Conservation (phyloP, 2,797 vertebrate genomes). For the Thamnophis elegans region DNA sequence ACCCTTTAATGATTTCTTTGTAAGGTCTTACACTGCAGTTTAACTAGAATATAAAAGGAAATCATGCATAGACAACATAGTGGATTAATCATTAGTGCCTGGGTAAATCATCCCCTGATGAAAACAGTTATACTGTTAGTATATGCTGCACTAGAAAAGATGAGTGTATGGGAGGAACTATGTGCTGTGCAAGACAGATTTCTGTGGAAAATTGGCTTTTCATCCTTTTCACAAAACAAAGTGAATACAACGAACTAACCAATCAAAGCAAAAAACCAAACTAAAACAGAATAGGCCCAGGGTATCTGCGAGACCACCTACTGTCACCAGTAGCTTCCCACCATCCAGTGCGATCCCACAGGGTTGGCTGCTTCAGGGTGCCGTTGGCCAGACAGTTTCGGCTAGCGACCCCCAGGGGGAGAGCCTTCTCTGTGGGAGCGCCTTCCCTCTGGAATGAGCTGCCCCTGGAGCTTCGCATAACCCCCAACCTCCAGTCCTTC, state of each 20-base stretch:
- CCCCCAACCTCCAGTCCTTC: too few species aligned
- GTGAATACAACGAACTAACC: background rate
- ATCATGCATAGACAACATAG: slow-evolving; percentile 55
- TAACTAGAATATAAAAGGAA: slow-evolving; percentile 63
- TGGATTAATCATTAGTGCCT: slow-evolving; percentile 59
- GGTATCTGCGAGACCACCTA: too few species aligned
- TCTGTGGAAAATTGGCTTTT: slow-evolving; percentile 22
- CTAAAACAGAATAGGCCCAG: too few species aligned
- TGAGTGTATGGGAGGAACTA: background rate
- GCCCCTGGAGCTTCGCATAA: too few species aligned
- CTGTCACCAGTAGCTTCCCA: too few species aligned
- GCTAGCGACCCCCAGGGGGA: too few species aligned
- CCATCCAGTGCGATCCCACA: too few species aligned
- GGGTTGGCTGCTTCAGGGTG: too few species aligned
- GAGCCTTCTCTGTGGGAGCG: too few species aligned
- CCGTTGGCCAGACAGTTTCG: too few species aligned
- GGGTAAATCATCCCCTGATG: slow-evolving; percentile 31
- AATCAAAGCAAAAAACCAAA: background rate
- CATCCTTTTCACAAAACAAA: slow-evolving; percentile 30
- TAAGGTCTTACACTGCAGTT: slow-evolving; percentile 49
- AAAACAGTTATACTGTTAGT: slow-evolving; percentile 42
- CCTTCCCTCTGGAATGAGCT: too few species aligned
- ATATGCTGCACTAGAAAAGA: slow-evolving; percentile 44
- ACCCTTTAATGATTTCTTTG: slow-evolving; percentile 58
- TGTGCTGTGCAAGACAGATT: slow-evolving; percentile 7